These are phyloP conservation scores for Gasterosteus aculeatus DNA, from an alignment of 2,113 vertebrate genomes.

Conservation along the genomic window DNA sequence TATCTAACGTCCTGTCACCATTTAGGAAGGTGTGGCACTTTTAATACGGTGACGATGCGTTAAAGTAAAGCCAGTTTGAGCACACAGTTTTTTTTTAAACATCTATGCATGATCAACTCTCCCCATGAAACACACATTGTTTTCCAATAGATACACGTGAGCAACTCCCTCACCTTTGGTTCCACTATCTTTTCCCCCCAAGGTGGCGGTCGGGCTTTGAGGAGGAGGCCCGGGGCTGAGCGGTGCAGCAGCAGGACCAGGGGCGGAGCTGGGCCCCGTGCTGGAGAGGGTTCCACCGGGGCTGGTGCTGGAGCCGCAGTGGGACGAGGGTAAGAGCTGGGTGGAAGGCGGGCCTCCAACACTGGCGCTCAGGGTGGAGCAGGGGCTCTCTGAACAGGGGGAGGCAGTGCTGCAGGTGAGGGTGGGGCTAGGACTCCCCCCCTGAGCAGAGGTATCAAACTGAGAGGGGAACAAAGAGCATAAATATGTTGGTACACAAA, in stretches of 20 bases:
- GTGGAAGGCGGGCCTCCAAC: conserved; percentile 49
- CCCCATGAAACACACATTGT: background rate
- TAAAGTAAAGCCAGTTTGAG: background rate
- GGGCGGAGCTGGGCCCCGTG: conserved; percentile 86
- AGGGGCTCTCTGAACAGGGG: conserved; percentile 79
- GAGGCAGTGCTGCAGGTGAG: conserved; percentile 90
- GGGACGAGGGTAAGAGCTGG: conserved; percentile 49
- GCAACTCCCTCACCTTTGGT: conserved; percentile 89
- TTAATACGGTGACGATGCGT: background rate
- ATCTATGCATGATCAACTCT: conserved; percentile 17
- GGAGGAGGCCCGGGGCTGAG: conserved; percentile 86
- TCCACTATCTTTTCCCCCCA: conserved; percentile 98
- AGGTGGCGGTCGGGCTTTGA: conserved; percentile 94
- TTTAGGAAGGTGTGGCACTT: conserved; percentile 19
- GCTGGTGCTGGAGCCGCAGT: conserved; percentile 73
- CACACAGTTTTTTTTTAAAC: background rate
- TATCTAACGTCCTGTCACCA: conserved; percentile 10
- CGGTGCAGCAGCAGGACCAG: conserved; percentile 84
- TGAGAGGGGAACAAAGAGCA: conserved; percentile 50
- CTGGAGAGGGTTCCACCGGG: conserved; percentile 91
- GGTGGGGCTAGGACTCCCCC: conserved; percentile 94
- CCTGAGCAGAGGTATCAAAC: conserved; percentile 85
- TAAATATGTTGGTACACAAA: background rate
- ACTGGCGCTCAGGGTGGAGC: conserved; percentile 71
- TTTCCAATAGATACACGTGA: conserved; percentile 17